phyloP scores from a whole-genome alignment of 2,113 vertebrate species.

The Myotis yumanensis region DNA sequence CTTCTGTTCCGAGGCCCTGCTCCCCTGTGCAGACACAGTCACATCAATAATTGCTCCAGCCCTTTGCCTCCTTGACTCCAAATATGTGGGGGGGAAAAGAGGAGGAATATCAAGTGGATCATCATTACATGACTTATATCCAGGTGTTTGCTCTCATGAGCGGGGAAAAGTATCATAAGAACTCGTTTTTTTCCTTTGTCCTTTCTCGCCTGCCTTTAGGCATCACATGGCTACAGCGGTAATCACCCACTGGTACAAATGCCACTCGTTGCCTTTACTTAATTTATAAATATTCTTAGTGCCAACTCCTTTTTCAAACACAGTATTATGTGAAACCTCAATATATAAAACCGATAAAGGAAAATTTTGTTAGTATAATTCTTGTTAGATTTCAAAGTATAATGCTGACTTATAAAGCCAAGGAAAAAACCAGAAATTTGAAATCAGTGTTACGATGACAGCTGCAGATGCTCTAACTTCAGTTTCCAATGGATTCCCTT shows the following conservation, averaged over 20 bases:
- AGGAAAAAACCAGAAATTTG: slow-evolving; percentile 18
- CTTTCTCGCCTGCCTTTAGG: background rate
- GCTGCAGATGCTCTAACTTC: background rate
- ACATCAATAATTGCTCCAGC: background rate
- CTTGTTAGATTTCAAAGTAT: background rate
- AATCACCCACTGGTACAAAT: background rate
- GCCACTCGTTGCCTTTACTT: background rate
- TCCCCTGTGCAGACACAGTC: background rate
- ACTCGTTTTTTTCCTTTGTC: background rate
- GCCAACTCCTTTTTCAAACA: slow-evolving; percentile 13
- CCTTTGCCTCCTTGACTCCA: background rate
- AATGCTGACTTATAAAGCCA: slow-evolving; percentile 4
- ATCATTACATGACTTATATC: background rate
- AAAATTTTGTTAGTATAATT: background rate
- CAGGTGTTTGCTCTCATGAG: background rate
- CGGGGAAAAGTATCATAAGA: background rate
- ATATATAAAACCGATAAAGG: background rate
- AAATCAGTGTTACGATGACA: slow-evolving; percentile 34
- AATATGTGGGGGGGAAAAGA: background rate
- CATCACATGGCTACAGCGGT: accelerated
- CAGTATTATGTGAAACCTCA: background rate
- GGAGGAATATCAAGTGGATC: background rate
- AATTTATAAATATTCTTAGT: background rate
- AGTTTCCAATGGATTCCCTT: slow-evolving; percentile 10
- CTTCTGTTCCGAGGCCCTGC: background rate